These are phyloP conservation scores for human (Homo sapiens) DNA, from an alignment of 2,113 vertebrate genomes.

Conservation along the genomic window DNA sequence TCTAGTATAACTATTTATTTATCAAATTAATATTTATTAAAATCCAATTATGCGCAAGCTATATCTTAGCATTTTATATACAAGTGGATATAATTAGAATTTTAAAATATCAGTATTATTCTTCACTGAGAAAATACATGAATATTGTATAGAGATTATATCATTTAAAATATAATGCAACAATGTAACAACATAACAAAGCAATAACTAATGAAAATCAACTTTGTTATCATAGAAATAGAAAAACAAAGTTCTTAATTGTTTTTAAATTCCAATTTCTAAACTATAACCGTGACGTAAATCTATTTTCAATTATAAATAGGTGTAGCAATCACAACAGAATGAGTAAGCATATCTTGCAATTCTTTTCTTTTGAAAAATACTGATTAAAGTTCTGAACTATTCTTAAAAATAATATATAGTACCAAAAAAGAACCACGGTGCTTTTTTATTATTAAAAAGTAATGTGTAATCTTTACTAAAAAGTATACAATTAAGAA, in stretches of 20 bases:
- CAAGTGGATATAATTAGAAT: neutral
- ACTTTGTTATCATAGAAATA: neutral
- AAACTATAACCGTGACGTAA: neutral
- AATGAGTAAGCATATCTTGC: neutral
- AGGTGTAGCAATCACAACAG: neutral
- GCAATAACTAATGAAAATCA: neutral
- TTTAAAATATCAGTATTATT: neutral
- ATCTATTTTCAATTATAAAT: neutral
- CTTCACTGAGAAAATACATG: neutral
- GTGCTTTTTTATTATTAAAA: neutral
- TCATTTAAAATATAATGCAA: neutral
- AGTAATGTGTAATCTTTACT: neutral
- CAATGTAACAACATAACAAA: neutral
- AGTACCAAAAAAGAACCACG: neutral
- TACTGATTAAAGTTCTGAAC: neutral
- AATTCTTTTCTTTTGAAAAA: neutral
- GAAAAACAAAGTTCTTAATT: neutral
- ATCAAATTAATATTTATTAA: neutral
- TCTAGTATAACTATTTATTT: neutral
- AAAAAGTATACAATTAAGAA: neutral
- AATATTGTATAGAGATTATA: neutral
- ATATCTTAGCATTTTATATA: neutral
- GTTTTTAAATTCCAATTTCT: neutral
- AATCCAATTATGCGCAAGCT: neutral
- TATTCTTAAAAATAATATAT: neutral